Evolutionary conservation across 2,888 invertebrate species (phyloP).

Genomic region (Acanthopleura granulata): DNA sequence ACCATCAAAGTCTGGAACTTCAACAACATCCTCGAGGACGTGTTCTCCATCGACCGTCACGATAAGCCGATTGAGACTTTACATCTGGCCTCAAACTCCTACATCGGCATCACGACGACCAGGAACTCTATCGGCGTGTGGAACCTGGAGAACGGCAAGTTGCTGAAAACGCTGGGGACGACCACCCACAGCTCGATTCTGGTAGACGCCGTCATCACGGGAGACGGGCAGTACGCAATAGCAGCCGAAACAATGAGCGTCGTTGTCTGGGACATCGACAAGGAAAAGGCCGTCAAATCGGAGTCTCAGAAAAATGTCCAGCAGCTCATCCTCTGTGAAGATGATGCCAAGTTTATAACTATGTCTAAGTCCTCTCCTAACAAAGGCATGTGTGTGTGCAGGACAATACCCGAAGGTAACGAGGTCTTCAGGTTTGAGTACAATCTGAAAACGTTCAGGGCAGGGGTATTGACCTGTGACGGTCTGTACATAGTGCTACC

Average conservation of each 20-base stretch:
- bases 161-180: conserved; percentile 89
- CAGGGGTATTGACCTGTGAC: conserved; percentile 86
- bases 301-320: conserved; percentile 86
- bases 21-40: conserved; percentile 98
- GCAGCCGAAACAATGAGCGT: conserved; percentile 94
- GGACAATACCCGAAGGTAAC: conserved; percentile 77
- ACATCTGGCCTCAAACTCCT: conserved; percentile 75
- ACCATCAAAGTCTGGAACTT: conserved; percentile 99
- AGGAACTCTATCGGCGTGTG: conserved; percentile 95
- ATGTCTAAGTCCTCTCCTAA: conserved; percentile 74
- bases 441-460: conserved; percentile 82
- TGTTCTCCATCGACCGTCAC: conserved; percentile 81
- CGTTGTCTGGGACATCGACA: conserved; percentile 88
- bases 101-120: conserved; percentile 91
- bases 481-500: conserved; percentile 79
- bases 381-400: conserved; percentile 50
- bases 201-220: conserved; percentile 90
- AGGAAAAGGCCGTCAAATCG: conserved; percentile 82
- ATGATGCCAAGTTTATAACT: conserved; percentile 81
- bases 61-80: conserved; percentile 95
- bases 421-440: conserved; percentile 86
- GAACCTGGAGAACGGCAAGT: conserved; percentile 87
- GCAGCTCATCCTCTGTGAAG: conserved; percentile 82
- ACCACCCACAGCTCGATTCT: conserved; percentile 94
- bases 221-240: conserved; percentile 85